These are phyloP conservation scores for Holothuria glaberrima DNA, from an alignment of 35 echinoderm and acorn worm genomes.

Conservation along the genomic window DNA sequence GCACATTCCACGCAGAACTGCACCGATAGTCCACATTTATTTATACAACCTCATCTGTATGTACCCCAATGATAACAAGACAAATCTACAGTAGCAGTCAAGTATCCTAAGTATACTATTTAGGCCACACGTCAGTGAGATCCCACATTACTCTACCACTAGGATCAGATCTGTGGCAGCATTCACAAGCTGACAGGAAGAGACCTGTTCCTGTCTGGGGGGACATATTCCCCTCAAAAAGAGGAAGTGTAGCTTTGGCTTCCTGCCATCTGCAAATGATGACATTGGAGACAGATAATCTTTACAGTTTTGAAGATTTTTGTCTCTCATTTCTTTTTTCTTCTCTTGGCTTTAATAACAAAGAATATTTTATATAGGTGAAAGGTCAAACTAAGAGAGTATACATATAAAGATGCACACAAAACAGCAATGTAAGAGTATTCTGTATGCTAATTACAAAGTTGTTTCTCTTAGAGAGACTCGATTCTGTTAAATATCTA, in stretches of 20 bases:
- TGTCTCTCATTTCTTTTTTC: no score
- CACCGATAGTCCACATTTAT: not conserved
- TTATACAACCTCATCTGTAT: not conserved
- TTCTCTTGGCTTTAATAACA: no score
- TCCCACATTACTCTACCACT: not conserved
- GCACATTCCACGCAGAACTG: not conserved
- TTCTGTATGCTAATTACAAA: no score
- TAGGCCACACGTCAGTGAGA: not conserved
- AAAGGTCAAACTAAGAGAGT: no score
- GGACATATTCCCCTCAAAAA: not conserved
- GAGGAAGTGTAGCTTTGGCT: slow-evolving; percentile 35
- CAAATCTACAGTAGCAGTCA: not conserved
- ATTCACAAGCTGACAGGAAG: not conserved
- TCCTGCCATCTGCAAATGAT: slow-evolving; percentile 34
- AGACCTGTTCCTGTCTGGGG: slow-evolving; percentile 14
- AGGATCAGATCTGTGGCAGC: not conserved
- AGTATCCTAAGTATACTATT: not conserved
- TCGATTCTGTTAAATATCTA: no score
- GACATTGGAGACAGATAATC: not conserved
- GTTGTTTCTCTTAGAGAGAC: no score
- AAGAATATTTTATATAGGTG: no score
- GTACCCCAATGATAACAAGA: not conserved
- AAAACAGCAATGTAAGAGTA: no score
- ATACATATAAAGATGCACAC: no score
- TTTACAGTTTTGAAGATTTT: no score